These are phyloP conservation scores for Andrena haemorrhoa DNA, from an alignment of 2,888 invertebrate species.

Conservation along the genomic window DNA sequence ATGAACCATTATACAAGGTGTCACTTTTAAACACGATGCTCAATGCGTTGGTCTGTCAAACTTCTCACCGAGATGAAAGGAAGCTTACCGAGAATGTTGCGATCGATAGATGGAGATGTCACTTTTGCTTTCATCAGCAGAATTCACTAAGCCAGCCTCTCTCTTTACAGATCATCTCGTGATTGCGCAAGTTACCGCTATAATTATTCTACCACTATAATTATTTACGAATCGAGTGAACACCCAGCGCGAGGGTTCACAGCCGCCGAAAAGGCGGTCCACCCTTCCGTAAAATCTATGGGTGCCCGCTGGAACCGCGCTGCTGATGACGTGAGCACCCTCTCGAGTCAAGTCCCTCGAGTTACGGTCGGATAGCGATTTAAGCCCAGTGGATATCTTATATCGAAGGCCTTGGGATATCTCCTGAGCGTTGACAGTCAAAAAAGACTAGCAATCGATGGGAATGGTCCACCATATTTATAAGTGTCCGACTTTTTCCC, in stretches of 20 bases:
- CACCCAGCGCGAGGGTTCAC: too few relatives aligned
- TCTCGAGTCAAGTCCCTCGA: slow-evolving; percentile 21
- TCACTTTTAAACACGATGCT: background rate
- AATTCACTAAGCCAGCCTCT: too few relatives aligned
- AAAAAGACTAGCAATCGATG: background rate
- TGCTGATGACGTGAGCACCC: slow-evolving; percentile 30
- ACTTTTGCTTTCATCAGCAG: too few relatives aligned
- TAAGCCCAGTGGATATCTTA: background rate
- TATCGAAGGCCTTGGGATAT: background rate
- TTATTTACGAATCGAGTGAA: background rate
- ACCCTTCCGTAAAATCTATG: slow-evolving; percentile 24
- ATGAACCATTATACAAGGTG: slow-evolving; percentile 71
- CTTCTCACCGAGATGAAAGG: background rate
- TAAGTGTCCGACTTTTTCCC: background rate
- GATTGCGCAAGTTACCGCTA: too few relatives aligned
- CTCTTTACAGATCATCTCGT: too few relatives aligned
- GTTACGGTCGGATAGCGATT: slow-evolving; percentile 15
- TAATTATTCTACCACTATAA: background rate
- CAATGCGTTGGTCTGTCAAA: background rate
- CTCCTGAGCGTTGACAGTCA: too few relatives aligned
- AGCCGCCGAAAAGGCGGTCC: background rate
- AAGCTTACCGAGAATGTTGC: background rate
- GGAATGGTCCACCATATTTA: background rate
- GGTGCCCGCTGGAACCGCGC: background rate
- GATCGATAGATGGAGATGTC: too few relatives aligned